phyloP scores from a whole-genome alignment of 2,888 invertebrate genomes.

The Cepaea hortensis region DNA sequence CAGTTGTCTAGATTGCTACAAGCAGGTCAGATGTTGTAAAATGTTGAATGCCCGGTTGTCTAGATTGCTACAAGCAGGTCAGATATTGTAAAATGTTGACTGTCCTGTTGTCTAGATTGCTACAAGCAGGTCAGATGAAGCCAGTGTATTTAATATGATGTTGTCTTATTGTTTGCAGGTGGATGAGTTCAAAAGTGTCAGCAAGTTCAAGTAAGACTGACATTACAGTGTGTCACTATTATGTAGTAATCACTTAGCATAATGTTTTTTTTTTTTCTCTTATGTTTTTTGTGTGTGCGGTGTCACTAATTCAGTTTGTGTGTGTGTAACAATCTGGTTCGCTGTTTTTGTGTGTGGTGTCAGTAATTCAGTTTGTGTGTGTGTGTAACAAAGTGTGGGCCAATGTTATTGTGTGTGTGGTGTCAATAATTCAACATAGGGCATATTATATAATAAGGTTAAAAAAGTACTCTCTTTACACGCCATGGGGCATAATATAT shows the following conservation, averaged over 20 bases:
- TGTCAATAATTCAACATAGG: not conserved
- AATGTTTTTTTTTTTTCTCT: not conserved
- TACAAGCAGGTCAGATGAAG: not conserved
- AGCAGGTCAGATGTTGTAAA: no score
- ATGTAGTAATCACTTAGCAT: not conserved
- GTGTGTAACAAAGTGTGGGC: no score
- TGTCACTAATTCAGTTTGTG: not conserved
- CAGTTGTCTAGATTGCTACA: no score
- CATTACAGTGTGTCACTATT: not conserved
- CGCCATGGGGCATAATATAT: no score
- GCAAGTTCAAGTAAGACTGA: slow-evolving; percentile 88
- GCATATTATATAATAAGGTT: no score
- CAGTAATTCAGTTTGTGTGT: not conserved
- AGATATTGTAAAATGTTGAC: not conserved
- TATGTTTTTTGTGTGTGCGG: not conserved
- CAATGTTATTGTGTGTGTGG: not conserved
- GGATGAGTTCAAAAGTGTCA: slow-evolving; percentile 99
- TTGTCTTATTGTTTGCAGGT: slow-evolving; percentile 69
- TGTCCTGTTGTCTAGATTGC: no score
- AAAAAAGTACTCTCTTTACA: no score
- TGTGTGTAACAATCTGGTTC: not conserved
- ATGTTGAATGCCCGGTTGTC: no score
- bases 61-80: no score
- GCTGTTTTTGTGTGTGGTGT: not conserved
- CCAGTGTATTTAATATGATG: not conserved